Percentiles rank a stretch among this genome's conserved stretches.
phyloP scores from a whole-genome alignment of 2,888 invertebrate genomes.

The Teleiodes luculella region DNA sequence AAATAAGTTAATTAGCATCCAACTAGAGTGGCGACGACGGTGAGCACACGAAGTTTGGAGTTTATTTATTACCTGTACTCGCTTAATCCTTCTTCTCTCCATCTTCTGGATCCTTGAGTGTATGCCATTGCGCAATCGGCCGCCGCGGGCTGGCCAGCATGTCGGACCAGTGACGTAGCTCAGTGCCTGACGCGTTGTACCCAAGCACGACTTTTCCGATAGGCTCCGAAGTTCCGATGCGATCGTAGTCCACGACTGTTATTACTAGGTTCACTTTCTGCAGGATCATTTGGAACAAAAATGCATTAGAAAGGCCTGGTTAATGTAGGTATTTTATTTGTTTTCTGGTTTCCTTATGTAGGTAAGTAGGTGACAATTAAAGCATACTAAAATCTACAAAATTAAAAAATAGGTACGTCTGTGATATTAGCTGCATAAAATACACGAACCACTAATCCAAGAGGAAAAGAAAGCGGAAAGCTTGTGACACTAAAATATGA shows the following conservation, averaged over 20 bases:
- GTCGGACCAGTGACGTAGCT: slow-evolving; percentile 99
- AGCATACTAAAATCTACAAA: background rate
- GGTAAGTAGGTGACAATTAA: background rate
- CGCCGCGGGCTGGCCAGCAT: slow-evolving; percentile 99
- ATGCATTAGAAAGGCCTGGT: slow-evolving; percentile 14
- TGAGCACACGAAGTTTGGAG: no score
- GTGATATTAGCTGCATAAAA: background rate
- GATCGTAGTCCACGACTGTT: slow-evolving; percentile 99
- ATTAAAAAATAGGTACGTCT: background rate
- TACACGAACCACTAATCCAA: background rate
- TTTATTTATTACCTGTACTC: background rate
- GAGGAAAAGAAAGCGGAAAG: background rate
- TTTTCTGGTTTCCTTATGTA: background rate
- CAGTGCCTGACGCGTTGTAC: slow-evolving; percentile 98
- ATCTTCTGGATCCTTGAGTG: slow-evolving; percentile 98
- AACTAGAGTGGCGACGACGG: no score
- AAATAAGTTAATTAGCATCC: no score
- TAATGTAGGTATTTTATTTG: background rate
- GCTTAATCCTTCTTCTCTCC: slow-evolving; percentile 90
- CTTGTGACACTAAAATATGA: no score
- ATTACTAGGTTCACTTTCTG: slow-evolving; percentile 99
- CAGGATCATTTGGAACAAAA: slow-evolving; percentile 40
- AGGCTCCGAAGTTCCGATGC: slow-evolving; percentile 99
- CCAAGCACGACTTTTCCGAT: slow-evolving; percentile 98
- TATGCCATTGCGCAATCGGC: slow-evolving; percentile 99